Percentiles rank a stretch among this genome's conserved stretches.
These are phyloP conservation scores for Phoxinus phoxinus DNA, from an alignment of 2,113 vertebrate genomes.

Conservation along the genomic window DNA sequence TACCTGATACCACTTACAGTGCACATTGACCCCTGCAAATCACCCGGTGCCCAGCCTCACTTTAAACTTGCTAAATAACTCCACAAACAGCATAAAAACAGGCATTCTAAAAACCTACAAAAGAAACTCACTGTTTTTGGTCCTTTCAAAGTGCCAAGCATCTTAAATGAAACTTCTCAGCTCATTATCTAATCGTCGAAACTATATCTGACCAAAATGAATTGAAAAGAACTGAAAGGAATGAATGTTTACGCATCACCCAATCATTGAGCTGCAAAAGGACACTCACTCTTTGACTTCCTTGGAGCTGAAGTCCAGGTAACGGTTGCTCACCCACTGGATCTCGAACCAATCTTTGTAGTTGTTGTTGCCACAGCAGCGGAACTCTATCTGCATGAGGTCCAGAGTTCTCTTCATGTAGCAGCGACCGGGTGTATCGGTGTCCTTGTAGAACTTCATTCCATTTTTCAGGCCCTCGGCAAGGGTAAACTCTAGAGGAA, in stretches of 20 bases:
- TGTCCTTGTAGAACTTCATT: conserved; percentile 96
- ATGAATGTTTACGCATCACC: background rate
- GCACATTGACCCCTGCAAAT: conserved; percentile 5
- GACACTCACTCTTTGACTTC: conserved; percentile 97
- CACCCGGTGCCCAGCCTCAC: background rate
- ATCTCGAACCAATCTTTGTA: conserved; percentile 98
- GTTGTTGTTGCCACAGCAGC: conserved; percentile 93
- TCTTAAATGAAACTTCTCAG: background rate
- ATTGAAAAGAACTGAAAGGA: background rate
- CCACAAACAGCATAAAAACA: background rate
- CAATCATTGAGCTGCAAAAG: background rate
- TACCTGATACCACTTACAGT: conserved; percentile 49
- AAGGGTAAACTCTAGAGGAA: conserved; percentile 89
- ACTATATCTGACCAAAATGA: background rate
- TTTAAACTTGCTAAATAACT: background rate
- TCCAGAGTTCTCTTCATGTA: conserved; percentile 99
- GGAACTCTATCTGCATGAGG: conserved; percentile 96
- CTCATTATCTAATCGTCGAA: background rate
- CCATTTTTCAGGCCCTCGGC: conserved; percentile 87
- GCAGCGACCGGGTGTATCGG: conserved; percentile 92
- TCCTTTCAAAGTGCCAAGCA: background rate
- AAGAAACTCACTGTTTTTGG: background rate
- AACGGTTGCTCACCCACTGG: conserved; percentile 98
- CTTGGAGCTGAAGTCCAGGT: conserved; percentile 95
- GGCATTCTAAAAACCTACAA: background rate